Evolutionary conservation across 2,797 vertebrate species (phyloP).

Genomic region (Neopelma chrysocephalum): DNA sequence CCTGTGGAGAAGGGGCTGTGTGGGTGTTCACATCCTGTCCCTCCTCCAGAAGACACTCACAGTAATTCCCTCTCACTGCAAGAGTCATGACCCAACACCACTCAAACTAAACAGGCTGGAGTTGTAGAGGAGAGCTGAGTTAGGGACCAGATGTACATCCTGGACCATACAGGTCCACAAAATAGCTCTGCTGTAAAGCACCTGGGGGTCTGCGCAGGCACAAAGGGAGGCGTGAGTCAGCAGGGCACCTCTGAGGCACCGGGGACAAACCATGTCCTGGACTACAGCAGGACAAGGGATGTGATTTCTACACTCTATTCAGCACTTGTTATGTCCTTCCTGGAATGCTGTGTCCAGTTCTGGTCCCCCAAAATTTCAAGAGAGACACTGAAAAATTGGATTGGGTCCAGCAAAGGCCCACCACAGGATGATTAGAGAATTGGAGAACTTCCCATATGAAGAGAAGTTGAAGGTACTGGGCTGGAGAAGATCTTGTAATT

Average conservation of each 20-base stretch:
- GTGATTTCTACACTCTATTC: background rate
- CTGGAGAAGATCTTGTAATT: background rate
- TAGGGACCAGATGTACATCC: background rate
- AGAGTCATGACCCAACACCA: background rate
- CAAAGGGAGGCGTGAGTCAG: background rate
- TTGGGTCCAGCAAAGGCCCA: background rate
- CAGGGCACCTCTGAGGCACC: background rate
- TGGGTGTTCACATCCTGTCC: background rate
- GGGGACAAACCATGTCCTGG: background rate
- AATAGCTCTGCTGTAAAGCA: background rate
- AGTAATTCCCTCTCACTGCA: fast-evolving
- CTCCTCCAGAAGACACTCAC: background rate
- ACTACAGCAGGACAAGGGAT: background rate
- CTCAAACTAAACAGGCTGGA: background rate
- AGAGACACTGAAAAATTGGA: background rate
- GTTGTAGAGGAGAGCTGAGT: background rate
- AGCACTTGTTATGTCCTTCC: background rate
- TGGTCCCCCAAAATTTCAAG: background rate
- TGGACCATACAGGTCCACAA: background rate
- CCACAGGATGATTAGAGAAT: background rate
- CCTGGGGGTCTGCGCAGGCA: fast-evolving
- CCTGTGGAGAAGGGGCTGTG: background rate
- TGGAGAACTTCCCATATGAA: background rate
- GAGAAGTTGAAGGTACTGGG: background rate
- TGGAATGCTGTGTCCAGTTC: background rate